phyloP scores from a whole-genome alignment of 2,888 invertebrate genomes.

The Napeogenes sylphis region DNA sequence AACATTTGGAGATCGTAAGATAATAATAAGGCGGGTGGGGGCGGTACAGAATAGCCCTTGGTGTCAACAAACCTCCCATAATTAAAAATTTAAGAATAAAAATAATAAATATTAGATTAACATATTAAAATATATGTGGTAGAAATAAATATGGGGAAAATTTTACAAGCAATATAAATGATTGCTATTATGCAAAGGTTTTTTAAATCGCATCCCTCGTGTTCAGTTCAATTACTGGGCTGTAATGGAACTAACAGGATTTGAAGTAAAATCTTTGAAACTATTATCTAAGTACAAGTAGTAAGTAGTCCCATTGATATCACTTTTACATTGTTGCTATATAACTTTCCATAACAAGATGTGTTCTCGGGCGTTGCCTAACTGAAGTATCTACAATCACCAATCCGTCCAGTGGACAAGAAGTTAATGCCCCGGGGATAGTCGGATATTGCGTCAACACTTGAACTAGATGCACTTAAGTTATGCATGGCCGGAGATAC shows the following conservation, averaged over 20 bases:
- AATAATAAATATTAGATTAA: too few species aligned
- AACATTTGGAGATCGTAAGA: conserved; percentile 68
- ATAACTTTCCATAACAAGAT: neutral
- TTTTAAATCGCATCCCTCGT: too few species aligned
- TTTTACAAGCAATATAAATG: too few species aligned
- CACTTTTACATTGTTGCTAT: neutral
- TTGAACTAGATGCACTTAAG: conserved; percentile 69
- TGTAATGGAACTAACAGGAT: too few species aligned
- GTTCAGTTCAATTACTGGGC: too few species aligned
- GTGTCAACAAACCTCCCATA: conserved; percentile 69
- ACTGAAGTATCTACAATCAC: conserved; percentile 47
- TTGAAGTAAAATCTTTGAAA: too few species aligned
- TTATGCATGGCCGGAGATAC: conserved; percentile 71
- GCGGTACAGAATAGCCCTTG: conserved; percentile 57
- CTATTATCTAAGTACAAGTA: too few species aligned
- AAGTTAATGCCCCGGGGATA: conserved; percentile 43
- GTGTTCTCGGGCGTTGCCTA: conserved; percentile 38
- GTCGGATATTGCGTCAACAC: conserved; percentile 67
- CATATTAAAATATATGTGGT: too few species aligned
- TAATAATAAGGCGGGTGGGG: conserved; percentile 65
- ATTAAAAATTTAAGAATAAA: conserved; percentile 12
- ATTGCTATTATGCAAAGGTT: too few species aligned
- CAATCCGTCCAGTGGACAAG: conserved; percentile 26
- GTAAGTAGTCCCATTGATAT: too few species aligned
- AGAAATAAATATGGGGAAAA: too few species aligned